Conservation (phyloP, 2,888 invertebrate genomes). For the Agrilus biguttatus region DNA sequence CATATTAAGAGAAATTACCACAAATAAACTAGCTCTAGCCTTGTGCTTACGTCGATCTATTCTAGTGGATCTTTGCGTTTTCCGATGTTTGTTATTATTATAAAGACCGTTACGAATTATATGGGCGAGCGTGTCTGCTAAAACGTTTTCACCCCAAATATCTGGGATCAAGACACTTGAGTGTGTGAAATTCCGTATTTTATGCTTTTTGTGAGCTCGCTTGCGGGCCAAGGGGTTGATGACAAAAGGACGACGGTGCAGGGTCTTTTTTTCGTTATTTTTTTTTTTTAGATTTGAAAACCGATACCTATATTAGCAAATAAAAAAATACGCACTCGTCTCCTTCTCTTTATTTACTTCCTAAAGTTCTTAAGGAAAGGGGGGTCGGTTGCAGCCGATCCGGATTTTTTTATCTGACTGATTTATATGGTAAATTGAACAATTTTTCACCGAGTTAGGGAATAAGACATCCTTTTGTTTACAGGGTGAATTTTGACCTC, state of each 20-base stretch:
- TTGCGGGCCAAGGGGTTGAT: conserved; percentile 19
- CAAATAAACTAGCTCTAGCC: conserved; percentile 19
- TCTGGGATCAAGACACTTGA: conserved; percentile 14
- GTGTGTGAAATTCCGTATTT: conserved; percentile 28
- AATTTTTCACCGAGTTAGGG: conserved; percentile 18
- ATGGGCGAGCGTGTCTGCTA: not conserved
- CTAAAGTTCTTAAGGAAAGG: conserved; percentile 3
- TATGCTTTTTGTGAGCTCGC: conserved; percentile 21
- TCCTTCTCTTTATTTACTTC: not conserved
- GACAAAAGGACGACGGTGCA: conserved; percentile 11
- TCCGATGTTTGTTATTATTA: not conserved
- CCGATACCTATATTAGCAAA: conserved; percentile 29
- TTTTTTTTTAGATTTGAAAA: conserved; percentile 23
- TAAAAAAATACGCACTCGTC: conserved; percentile 10
- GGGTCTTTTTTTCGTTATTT: conserved; percentile 11
- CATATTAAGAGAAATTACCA: conserved; percentile 29
- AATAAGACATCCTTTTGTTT: conserved; percentile 1
- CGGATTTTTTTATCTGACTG: conserved; percentile 1
- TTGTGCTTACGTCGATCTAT: too few species aligned
- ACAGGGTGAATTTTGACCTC: not conserved
- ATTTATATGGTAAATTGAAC: conserved; percentile 16
- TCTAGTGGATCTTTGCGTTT: too few species aligned
- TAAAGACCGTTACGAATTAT: too few species aligned
- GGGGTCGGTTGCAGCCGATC: conserved; percentile 5
- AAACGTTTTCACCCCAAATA: conserved; percentile 5